A percentile compares a stretch with the other conserved stretches of the same genome.
These are phyloP conservation scores for Penaeus monodon DNA, from an alignment of 2,888 invertebrate genomes.

Conservation along the genomic window DNA sequence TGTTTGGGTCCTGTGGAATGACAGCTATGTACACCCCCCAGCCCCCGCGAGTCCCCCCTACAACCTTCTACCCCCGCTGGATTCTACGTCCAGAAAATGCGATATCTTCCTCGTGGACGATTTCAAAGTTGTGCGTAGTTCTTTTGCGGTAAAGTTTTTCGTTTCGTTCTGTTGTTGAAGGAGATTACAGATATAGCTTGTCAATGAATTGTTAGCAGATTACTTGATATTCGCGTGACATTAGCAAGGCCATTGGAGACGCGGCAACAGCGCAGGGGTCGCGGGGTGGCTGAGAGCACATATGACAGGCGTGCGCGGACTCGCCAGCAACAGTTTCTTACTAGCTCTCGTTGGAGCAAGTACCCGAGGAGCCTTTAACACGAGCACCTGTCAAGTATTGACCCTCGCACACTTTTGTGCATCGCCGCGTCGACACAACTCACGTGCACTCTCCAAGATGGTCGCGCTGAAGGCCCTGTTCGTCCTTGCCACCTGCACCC, in stretches of 20 bases:
- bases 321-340: slow-evolving; percentile 32
- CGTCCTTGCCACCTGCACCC: slow-evolving; percentile 20
- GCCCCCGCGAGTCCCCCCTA: slow-evolving; percentile 1
- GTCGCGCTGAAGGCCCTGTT: slow-evolving; percentile 22
- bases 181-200: neutral
- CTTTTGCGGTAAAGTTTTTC: no score
- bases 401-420: neutral
- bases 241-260: slow-evolving; percentile 38
- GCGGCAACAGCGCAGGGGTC: slow-evolving; percentile 11
- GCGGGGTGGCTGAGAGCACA: slow-evolving; percentile 23
- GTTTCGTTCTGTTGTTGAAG: neutral
- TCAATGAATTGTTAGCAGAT: neutral
- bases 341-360: slow-evolving; percentile 18
- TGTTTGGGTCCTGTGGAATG: slow-evolving; percentile 45
- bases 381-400: neutral
- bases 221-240: neutral
- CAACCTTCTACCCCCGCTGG: slow-evolving; percentile 5
- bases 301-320: slow-evolving; percentile 15
- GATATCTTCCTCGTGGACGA: neutral
- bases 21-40: slow-evolving; percentile 32
- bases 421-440: neutral
- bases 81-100: slow-evolving; percentile 14
- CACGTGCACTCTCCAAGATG: slow-evolving; percentile 16
- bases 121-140: no score
- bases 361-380: slow-evolving; percentile 7